Base-by-base conservation (phyloP, 2,888 invertebrate species). In the Ectropis crepuscularia region DNA sequence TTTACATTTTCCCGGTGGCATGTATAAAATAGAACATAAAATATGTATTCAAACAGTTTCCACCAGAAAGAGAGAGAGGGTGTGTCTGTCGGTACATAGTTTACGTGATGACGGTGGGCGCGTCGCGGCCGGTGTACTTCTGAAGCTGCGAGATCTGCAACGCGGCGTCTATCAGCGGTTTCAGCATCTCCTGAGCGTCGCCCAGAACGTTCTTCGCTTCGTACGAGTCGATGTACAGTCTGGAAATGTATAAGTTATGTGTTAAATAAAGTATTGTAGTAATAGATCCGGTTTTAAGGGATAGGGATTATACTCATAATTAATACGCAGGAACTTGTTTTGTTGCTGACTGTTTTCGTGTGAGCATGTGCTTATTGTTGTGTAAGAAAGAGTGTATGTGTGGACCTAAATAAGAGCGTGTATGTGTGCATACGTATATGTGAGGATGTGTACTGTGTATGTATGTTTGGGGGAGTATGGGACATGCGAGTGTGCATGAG, bases 31-130 rank as follows among this genome's bases (percentile, higher is more conserved):
- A 2, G 4, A 28, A 28, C 16, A 28, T 28, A 2, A 28, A 28
- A 28, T 4, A 28, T 28, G 16, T 28, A 28, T 28, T 28, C 16
- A 2, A 28, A 28, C 16, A 28, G 16, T 28, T 28, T 28, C 16
- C 16, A 28, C 1, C 16, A 28, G 16, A 28, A 39, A 12, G 43
- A 43, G 41, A 57, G 28, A 49, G 9, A 0, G 16, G 4, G 6
- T 16, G 6, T 28, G 16, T 41, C 8, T 41, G 41, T 41, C 7
- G 2, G 41, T 41, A 38, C 11, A 9, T 37, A 42, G 6, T 6
- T 53, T 96, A 98, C 81, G 99, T 99, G 84, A 99, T 99, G 71
- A 99, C 99, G 53, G 99, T 99, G 61, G 99, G 99, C 28, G 95
- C 95, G 71, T 96, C 95, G 51, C 99, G 95, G 6, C 98, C 98